Base-by-base conservation (phyloP, 2,888 invertebrate genomes). In the Lysandra bellargus region DNA sequence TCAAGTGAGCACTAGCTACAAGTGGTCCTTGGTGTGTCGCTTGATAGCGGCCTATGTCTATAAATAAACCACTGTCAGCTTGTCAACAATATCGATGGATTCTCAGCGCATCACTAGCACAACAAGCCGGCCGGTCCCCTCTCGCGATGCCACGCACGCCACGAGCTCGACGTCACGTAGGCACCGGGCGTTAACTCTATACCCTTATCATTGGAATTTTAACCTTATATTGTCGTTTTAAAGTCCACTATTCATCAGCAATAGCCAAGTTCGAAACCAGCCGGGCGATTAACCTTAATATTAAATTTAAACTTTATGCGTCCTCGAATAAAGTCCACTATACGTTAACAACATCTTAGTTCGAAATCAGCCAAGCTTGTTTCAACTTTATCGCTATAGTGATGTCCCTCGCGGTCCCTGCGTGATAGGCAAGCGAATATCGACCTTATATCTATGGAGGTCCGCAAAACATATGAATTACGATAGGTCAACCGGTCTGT, bases 101-200 rank as follows among this genome's bases (percentile, higher is more conserved):
- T 69, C 14, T 69, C 5, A 14, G 69, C 17, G 53, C 72, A 61
- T 60, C 69, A 80, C 80, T 40, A 61, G 85, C 88, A 87, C 87
- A 90, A 90, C 90, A 90, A 89, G 88, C 90, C 89, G 88, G 89
- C 87, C 84, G 87, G 84, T 82, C 84, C 87, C 86, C 81, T 81
- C 82, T 81, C 82, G 78, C 79, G 72, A 80, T 69, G 79, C 64
- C 72, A 64, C 12, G 57, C 79, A 80, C 80, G 87, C 89, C 93
- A 94, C 94, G 94, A 90, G 92, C 91, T 82, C 88, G 85, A 84
- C 90, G 94, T 94, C 94, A 94, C 94, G 94, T 94, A 94, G 93
- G 93, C 94, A 91, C 83, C 83, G 81, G 76, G 76, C 75, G 75
- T 75, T 49, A 49, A 49, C 75, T 69, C 33, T 3, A 17, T 49